Evolutionary conservation across 1,140 invertebrate genomes (phyloP).

Genomic region (Plectrocnemia conspersa): DNA sequence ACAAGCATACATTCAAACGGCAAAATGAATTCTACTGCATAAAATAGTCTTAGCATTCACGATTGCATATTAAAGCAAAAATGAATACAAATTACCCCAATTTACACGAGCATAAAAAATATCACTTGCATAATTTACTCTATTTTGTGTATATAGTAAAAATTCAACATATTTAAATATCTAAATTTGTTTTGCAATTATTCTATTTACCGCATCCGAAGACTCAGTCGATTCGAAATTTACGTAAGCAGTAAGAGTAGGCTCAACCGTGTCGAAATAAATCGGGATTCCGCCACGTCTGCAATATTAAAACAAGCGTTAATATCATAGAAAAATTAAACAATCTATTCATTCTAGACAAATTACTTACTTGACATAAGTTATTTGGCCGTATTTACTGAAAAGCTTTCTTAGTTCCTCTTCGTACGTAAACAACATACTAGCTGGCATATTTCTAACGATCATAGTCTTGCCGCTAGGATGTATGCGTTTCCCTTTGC

Average conservation of each 20-base stretch:
- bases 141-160: no score
- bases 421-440: conserved; percentile 19
- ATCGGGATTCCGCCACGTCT: conserved; percentile 19
- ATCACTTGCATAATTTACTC: no score
- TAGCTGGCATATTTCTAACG: conserved; percentile 17
- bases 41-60: no score
- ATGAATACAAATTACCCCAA: no score
- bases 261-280: conserved; percentile 12
- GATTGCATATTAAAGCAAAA: no score
- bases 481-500: conserved; percentile 8
- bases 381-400: conserved; percentile 17
- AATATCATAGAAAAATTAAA: background rate
- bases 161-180: no score
- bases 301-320: conserved; percentile 9
- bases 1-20: no score
- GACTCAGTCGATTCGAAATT: conserved; percentile 18
- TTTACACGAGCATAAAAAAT: no score
- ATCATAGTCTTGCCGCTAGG: conserved; percentile 21
- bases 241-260: conserved; percentile 18
- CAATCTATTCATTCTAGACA: background rate
- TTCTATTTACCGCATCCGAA: conserved; percentile 11
- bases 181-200: no score
- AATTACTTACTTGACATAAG: conserved; percentile 16
- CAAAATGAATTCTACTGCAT: no score
- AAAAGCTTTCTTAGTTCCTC: conserved; percentile 10